phyloP scores from a whole-genome alignment of 2,797 vertebrate genomes.

The Galago senegalensis region DNA sequence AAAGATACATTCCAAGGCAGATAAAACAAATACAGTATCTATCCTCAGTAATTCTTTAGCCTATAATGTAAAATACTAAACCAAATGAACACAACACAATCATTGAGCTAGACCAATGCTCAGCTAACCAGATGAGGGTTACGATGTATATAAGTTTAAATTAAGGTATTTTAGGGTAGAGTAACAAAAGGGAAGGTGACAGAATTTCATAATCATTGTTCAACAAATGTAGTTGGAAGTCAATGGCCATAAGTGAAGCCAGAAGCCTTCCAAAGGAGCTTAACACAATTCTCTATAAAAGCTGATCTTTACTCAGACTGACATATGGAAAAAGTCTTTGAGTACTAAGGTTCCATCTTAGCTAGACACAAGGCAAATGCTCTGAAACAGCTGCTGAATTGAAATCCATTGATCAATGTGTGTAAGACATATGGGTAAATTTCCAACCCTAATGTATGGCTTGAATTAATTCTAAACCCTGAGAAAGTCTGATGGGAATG shows the following conservation, averaged over 20 bases:
- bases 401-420: neutral
- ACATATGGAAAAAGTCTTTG: neutral
- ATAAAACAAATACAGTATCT: neutral
- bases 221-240: neutral
- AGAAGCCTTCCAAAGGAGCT: neutral
- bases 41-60: neutral
- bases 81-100: neutral
- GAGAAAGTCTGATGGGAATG: neutral
- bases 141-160: neutral
- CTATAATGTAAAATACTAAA: constrained; percentile 51
- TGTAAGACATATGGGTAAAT: neutral
- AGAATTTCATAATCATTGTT: constrained; percentile 11
- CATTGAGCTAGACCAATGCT: neutral
- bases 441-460: neutral
- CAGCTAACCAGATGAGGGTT: neutral
- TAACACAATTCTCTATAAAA: neutral
- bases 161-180: constrained; percentile 1
- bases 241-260: neutral
- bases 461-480: constrained; percentile 5
- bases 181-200: neutral
- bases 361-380: neutral
- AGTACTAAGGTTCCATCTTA: neutral
- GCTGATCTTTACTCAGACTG: constrained; percentile 9
- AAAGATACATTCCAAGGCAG: neutral
- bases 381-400: neutral